Conservation (phyloP, 2,888 invertebrate genomes). For the Crepidodera aurea region DNA sequence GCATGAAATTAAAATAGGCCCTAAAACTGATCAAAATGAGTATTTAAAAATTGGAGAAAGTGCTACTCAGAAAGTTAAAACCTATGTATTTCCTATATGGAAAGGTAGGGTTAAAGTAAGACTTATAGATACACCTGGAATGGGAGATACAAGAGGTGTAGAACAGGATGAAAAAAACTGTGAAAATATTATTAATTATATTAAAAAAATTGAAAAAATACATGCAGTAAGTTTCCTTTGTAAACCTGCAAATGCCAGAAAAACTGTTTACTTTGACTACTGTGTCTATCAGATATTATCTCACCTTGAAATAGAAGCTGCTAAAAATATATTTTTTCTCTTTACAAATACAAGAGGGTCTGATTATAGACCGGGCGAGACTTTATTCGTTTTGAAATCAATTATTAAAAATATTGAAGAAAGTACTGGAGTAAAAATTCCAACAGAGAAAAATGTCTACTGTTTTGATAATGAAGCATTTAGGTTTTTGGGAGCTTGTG, state of each 20-base stretch:
- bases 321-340: constrained; percentile 53
- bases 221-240: constrained; percentile 54
- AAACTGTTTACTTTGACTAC: constrained; percentile 52
- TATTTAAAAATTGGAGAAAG: constrained; percentile 39
- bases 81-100: constrained; percentile 46
- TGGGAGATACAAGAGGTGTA: constrained; percentile 52
- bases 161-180: constrained; percentile 46
- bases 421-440: constrained; percentile 42
- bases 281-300: constrained; percentile 55
- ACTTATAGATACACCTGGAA: constrained; percentile 57
- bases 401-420: constrained; percentile 45
- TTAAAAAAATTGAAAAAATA: constrained; percentile 49
- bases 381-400: constrained; percentile 46
- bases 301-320: constrained; percentile 53
- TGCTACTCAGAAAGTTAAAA: constrained; percentile 46
- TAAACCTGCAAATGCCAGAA: constrained; percentile 50
- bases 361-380: constrained; percentile 49
- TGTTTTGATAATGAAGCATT: constrained; percentile 57
- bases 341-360: constrained; percentile 50
- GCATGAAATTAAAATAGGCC: constrained; percentile 42
- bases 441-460: constrained; percentile 48
- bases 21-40: constrained; percentile 47
- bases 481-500: constrained; percentile 51
- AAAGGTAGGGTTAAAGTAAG: constrained; percentile 44
- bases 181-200: constrained; percentile 50